Percentiles rank a stretch among this genome's conserved stretches.
Evolutionary conservation across 1,140 invertebrate genomes (phyloP).

Genomic region (Centruroides vittatus): DNA sequence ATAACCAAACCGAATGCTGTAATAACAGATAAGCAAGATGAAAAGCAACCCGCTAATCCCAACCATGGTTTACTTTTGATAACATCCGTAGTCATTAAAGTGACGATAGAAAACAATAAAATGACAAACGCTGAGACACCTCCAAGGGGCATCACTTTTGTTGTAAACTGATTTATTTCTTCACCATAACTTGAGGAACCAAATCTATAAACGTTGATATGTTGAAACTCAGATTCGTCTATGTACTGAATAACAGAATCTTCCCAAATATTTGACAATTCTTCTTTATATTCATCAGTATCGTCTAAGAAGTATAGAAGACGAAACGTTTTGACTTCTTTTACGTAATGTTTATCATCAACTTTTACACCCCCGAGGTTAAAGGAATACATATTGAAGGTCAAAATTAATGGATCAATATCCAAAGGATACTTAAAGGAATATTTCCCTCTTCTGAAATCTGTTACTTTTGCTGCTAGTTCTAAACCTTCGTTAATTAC

Average conservation of each 20-base stretch:
- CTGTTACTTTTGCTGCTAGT: constrained; percentile 57
- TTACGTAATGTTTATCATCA: constrained; percentile 50
- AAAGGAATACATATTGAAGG: constrained; percentile 64
- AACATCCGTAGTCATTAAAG: constrained; percentile 65
- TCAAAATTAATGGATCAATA: constrained; percentile 71
- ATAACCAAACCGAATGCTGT: constrained; percentile 80
- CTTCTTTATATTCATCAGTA: constrained; percentile 55
- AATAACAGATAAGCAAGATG: constrained; percentile 70
- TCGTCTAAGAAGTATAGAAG: constrained; percentile 75
- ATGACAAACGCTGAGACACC: constrained; percentile 59
- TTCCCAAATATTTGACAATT: constrained; percentile 67
- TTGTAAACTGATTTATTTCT: constrained; percentile 74
- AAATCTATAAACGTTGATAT: constrained; percentile 66
- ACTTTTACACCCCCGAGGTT: constrained; percentile 67
- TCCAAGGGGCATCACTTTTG: constrained; percentile 73
- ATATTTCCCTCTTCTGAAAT: constrained; percentile 51
- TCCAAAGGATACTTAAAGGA: constrained; percentile 73
- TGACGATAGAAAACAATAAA: constrained; percentile 44
- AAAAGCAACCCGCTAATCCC: constrained; percentile 78
- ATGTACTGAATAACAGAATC: constrained; percentile 59
- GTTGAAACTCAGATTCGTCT: constrained; percentile 57
- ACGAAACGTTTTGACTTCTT: constrained; percentile 61
- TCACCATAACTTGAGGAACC: constrained; percentile 70
- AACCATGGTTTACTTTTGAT: constrained; percentile 78
- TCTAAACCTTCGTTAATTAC: constrained; percentile 71